A percentile compares a stretch with the other conserved stretches of the same genome.
phyloP scores from a whole-genome alignment of 2,888 invertebrate genomes.

The Ceramica pisi region DNA sequence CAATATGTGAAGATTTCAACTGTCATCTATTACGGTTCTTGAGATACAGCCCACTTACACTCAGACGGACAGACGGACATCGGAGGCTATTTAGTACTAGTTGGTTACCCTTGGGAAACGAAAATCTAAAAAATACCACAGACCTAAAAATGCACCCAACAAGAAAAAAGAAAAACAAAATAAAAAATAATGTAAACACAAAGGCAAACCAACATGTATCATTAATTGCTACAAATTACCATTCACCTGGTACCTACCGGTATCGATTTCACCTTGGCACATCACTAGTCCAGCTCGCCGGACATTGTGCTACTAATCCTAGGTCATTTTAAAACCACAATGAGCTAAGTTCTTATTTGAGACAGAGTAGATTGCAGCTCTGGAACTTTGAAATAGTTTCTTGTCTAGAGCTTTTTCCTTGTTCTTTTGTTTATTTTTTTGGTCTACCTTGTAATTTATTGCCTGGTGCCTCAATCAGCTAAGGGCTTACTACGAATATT shows the following conservation, averaged over 20 bases:
- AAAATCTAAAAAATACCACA: no score
- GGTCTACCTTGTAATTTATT: conserved; percentile 9
- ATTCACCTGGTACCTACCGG: conserved; percentile 39
- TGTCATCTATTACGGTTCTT: no score
- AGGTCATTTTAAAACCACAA: conserved; percentile 28
- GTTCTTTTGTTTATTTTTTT: conserved; percentile 7
- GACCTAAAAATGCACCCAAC: no score
- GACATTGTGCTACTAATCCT: conserved; percentile 18
- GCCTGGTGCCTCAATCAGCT: conserved; percentile 14
- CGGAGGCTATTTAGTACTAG: no score
- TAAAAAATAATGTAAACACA: background rate
- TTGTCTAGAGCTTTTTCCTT: conserved; percentile 1
- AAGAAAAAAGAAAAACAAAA: no score
- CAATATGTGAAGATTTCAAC: no score
- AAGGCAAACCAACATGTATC: conserved; percentile 45
- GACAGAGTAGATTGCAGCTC: conserved; percentile 9
- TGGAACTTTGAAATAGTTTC: conserved; percentile 34
- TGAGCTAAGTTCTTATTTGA: conserved; percentile 7
- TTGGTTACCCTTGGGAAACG: no score
- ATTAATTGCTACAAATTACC: conserved; percentile 33
- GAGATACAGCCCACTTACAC: no score
- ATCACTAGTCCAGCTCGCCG: conserved; percentile 23
- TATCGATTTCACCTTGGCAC: conserved; percentile 62
- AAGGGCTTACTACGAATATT: no score
- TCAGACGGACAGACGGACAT: no score